Evolutionary conservation across 2,888 invertebrate species (phyloP), one percentile per base, ranked within the genome.

Genomic region (Lissonota sp.): DNA sequence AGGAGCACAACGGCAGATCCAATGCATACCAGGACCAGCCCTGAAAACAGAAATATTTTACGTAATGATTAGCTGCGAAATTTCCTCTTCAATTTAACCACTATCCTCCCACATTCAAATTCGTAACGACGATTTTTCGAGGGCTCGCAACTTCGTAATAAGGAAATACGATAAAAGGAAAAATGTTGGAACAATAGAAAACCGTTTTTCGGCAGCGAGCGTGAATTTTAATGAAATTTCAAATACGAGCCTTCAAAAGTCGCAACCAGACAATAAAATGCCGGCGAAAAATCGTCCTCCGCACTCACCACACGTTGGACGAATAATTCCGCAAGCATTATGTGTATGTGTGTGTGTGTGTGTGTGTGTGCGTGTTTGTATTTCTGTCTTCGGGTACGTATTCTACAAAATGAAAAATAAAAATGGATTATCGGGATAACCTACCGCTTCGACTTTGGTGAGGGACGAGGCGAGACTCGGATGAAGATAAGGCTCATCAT

Each of bases 401-500:
- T 69, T 7, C 58, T 49, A 74, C 16, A 37, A 44, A 40, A 73
- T 60, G 46, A 69, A n/a, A 40, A 49, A 57, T 10, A 64, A 37
- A 53, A 6, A 58, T 51, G 8, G 39, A 63, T 66, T 14, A 76
- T 67, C 40, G 10, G 16, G 64, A 42, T 42, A 72, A 95, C 95
- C 94, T 94, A 96, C 96, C 92, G 95, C 94, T 93, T 96, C 95
- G 87, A 95, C 94, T 78, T 94, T 91, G 71, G 92, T 91, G 75
- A 95, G 93, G 4, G 95, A 94, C n/a, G 93, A 88, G 14, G 92
- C 92, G 83, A 98, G 93, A 90, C 96, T 97, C n/a, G 97, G 98
- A 92, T 98, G 98, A 26, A 98, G 94, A 89, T 98, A 98, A 80
- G 96, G 95, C 64, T 95, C 95, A 82, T 93, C 94, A 62, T 93